Conservation (phyloP, 2,888 invertebrate species). For the Drosophila ezoana region DNA sequence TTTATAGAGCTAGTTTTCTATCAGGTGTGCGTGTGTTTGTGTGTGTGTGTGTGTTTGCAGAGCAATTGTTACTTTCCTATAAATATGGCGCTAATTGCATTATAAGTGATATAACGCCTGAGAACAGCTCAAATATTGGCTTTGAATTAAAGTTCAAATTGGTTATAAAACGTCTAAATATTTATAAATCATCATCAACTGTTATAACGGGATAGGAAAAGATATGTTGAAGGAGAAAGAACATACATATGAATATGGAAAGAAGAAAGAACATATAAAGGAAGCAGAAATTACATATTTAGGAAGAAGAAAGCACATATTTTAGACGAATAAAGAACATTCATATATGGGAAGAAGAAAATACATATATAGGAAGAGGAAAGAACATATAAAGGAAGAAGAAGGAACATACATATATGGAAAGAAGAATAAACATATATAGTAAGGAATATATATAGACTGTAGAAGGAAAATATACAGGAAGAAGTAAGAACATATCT, state of each 20-base stretch:
- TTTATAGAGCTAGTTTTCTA: slow-evolving; percentile 2
- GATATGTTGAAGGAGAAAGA: no score
- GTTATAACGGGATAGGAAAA: neutral
- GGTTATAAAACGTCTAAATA: slow-evolving; percentile 1
- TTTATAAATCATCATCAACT: neutral
- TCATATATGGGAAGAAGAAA: no score
- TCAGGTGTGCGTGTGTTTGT: neutral
- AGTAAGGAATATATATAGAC: no score
- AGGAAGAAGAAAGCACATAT: no score
- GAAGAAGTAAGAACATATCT: no score
- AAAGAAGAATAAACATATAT: no score
- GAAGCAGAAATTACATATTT: no score
- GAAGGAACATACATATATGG: no score
- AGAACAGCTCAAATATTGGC: slow-evolving; percentile 10
- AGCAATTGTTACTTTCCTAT: slow-evolving; percentile 44
- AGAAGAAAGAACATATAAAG: neutral
- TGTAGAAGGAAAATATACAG: no score
- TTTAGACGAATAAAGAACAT: no score
- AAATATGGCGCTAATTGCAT: slow-evolving; percentile 53
- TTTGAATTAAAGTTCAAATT: slow-evolving; percentile 24
- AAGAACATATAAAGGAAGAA: no score
- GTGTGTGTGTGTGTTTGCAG: slow-evolving; percentile 32
- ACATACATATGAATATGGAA: neutral
- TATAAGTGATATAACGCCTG: slow-evolving; percentile 34
- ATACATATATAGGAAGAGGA: no score